phyloP scores from a whole-genome alignment of 2,113 vertebrate species.

The Bolborhynchus lineola region DNA sequence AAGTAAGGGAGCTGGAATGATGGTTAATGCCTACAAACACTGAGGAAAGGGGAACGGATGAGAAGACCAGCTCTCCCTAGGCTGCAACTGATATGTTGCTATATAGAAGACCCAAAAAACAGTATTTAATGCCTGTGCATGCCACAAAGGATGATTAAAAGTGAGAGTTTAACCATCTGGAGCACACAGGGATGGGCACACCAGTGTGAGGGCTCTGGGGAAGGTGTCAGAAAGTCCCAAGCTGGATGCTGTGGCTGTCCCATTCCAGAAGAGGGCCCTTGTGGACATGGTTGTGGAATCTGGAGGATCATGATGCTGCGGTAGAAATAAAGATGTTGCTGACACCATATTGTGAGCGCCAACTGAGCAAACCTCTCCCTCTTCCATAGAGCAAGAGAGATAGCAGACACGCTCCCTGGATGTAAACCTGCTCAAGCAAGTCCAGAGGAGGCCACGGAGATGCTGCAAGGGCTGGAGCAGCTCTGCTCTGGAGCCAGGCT shows the following conservation, averaged over 20 bases:
- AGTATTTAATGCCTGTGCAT: background rate
- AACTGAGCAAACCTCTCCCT: background rate
- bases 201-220: background rate
- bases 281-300: background rate
- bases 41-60: background rate
- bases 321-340: background rate
- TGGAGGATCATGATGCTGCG: background rate
- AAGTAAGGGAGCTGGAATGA: background rate
- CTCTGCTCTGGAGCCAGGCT: background rate
- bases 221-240: background rate
- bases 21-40: background rate
- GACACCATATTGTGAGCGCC: accelerated
- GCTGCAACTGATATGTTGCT: background rate
- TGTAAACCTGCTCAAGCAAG: background rate
- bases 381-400: background rate
- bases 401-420: background rate
- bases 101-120: background rate
- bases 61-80: background rate
- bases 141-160: background rate
- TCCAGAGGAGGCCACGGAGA: background rate
- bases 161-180: accelerated
- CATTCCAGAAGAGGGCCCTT: background rate
- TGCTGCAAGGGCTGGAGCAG: background rate
- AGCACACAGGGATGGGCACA: too few relatives aligned
- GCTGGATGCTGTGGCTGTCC: background rate